These are phyloP conservation scores for Leucoraja ocellata DNA, from an alignment of 2,797 vertebrate species.

Conservation along the genomic window DNA sequence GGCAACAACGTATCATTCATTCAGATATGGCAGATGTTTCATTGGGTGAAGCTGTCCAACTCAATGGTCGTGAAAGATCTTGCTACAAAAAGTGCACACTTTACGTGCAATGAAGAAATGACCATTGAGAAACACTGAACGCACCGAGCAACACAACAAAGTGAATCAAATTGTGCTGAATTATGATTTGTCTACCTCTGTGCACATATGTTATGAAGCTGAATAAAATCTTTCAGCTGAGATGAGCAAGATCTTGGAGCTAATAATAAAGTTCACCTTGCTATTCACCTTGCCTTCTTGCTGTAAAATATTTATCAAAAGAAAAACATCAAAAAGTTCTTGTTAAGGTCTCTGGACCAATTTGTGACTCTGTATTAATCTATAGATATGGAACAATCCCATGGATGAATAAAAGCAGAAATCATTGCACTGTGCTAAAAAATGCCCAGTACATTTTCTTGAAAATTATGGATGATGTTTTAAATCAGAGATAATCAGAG, in stretches of 20 bases:
- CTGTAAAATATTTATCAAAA: not conserved
- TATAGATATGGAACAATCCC: not conserved
- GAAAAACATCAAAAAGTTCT: not conserved
- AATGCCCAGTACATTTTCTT: not conserved
- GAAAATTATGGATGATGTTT: not conserved
- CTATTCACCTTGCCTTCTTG: not conserved
- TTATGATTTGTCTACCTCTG: not conserved
- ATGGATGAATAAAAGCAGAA: not conserved
- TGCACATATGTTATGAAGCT: not conserved
- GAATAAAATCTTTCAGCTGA: not conserved
- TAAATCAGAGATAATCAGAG: not conserved
- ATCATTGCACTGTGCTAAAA: not conserved
- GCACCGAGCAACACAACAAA: not conserved
- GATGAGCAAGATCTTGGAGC: not conserved
- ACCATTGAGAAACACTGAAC: not conserved
- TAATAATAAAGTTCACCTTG: not conserved
- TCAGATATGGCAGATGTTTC: not conserved
- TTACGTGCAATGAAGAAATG: not conserved
- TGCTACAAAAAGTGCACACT: not conserved
- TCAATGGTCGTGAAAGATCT: not conserved
- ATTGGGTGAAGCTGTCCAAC: not conserved
- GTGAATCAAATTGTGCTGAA: not conserved
- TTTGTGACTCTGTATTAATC: not conserved
- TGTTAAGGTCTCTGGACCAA: not conserved
- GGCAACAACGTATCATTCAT: no score